phyloP scores from a whole-genome alignment of 2,113 vertebrate genomes.

The Callospermophilus lateralis region DNA sequence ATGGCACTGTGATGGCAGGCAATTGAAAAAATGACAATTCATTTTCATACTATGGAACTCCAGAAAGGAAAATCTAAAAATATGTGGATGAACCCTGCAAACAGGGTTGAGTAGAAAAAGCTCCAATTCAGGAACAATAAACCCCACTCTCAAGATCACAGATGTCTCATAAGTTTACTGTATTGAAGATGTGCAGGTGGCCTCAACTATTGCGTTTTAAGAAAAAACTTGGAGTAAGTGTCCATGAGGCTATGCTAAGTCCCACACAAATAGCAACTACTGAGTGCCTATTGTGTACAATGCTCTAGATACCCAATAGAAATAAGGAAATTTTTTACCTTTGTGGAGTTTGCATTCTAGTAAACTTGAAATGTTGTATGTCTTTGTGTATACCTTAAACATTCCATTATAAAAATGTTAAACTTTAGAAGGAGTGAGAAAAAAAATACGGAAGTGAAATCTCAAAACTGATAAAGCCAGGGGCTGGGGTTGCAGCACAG shows the following conservation, averaged over 20 bases:
- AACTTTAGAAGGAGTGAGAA: background rate
- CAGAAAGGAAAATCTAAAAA: background rate
- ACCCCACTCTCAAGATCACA: background rate
- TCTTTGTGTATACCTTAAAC: background rate
- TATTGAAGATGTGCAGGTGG: background rate
- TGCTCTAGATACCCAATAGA: background rate
- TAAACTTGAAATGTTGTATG: background rate
- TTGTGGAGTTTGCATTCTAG: background rate
- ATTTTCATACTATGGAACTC: background rate
- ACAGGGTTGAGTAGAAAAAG: slow-evolving; percentile 7
- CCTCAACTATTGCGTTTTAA: background rate
- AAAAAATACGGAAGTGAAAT: background rate
- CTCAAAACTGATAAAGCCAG: background rate
- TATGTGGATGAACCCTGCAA: background rate
- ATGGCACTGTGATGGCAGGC: background rate
- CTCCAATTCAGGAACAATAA: background rate
- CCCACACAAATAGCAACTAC: background rate
- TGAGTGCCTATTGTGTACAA: background rate
- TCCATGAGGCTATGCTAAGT: background rate
- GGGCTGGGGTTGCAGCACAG: too few relatives aligned
- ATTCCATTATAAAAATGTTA: slow-evolving; percentile 20
- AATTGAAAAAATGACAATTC: slow-evolving; percentile 20
- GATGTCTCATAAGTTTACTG: background rate
- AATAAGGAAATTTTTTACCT: background rate
- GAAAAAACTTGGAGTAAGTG: background rate